Conservation (phyloP, 2,797 vertebrate species). For the Monodelphis domestica region DNA sequence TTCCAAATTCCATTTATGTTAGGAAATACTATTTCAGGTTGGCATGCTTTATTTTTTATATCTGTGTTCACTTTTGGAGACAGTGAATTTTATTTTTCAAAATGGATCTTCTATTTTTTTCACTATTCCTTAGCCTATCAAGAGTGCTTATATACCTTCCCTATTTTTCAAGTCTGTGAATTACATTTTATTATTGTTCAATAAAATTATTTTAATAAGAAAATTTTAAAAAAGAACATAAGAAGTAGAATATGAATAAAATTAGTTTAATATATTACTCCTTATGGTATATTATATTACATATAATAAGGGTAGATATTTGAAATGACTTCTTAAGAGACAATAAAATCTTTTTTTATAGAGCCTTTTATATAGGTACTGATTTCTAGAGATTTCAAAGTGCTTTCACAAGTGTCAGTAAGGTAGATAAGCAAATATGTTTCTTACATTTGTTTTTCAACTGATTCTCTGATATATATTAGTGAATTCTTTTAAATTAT, state of each 20-base stretch:
- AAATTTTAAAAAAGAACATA: slow-evolving; percentile 1
- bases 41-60: background rate
- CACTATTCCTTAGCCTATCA: background rate
- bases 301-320: background rate
- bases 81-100: background rate
- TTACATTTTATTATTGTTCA: background rate
- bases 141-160: background rate
- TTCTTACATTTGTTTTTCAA: slow-evolving; percentile 9
- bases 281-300: slow-evolving; percentile 1
- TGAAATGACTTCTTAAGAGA: background rate
- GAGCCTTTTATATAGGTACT: background rate
- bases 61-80: background rate
- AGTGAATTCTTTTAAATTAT: background rate
- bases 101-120: background rate
- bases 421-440: slow-evolving; percentile 37
- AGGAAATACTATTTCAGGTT: background rate
- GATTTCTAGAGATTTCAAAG: slow-evolving; percentile 20
- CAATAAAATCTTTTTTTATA: background rate
- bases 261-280: background rate
- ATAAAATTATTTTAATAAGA: background rate
- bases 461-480: slow-evolving; percentile 16
- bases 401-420: background rate
- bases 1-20: background rate
- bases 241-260: background rate
- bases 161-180: background rate